These are phyloP conservation scores for Zele albiditarsus DNA, from an alignment of 2,888 invertebrate species.

Conservation along the genomic window DNA sequence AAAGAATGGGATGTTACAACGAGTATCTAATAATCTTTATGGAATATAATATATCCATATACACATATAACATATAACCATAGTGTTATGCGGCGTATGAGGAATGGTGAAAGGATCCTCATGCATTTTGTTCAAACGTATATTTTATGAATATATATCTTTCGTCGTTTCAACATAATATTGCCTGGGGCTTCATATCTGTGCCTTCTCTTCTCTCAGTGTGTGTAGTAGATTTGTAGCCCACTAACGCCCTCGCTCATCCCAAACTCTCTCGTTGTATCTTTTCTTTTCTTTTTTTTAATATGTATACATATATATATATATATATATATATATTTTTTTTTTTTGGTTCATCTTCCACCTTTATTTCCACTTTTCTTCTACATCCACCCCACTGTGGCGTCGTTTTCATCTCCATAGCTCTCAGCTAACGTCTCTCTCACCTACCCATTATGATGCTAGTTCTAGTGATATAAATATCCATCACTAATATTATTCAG, in stretches of 20 bases:
- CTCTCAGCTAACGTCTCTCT: conserved; percentile 1
- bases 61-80: conserved; percentile 9
- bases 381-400: background rate
- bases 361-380: conserved; percentile 16
- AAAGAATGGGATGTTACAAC: conserved; percentile 8
- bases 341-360: conserved; percentile 21
- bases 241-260: conserved; percentile 31
- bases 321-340: background rate
- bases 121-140: conserved; percentile 34
- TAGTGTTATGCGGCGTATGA: background rate
- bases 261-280: conserved; percentile 7
- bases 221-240: conserved; percentile 41
- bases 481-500: background rate
- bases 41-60: conserved; percentile 20
- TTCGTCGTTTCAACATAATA: conserved; percentile 13
- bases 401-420: conserved; percentile 15
- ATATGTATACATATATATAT: background rate
- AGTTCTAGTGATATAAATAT: conserved; percentile 32
- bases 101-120: conserved; percentile 21
- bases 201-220: conserved; percentile 15
- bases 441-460: conserved; percentile 23
- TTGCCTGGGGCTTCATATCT: conserved; percentile 24
- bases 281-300: background rate
- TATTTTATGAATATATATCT: conserved; percentile 26
- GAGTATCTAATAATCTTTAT: conserved; percentile 27